Evolutionary conservation across 2,113 vertebrate species (phyloP).

Genomic region (Ctenomys sociabilis): DNA sequence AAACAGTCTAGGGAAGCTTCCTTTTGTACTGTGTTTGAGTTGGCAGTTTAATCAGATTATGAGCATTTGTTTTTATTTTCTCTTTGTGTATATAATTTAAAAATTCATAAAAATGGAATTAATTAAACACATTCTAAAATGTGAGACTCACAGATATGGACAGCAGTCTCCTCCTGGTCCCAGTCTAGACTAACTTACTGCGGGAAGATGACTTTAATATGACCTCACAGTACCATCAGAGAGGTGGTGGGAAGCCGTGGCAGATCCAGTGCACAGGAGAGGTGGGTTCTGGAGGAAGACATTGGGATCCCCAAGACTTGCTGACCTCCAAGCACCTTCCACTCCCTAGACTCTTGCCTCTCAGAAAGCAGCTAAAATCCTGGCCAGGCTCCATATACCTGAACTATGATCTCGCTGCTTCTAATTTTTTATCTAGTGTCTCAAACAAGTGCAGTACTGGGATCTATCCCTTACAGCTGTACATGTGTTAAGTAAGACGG

Average conservation of each 20-base stretch:
- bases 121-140: background rate
- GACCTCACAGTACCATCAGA: background rate
- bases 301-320: background rate
- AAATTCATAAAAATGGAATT: constrained; percentile 34
- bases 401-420: background rate
- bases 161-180: background rate
- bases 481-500: background rate
- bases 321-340: background rate
- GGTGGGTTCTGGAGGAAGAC: background rate
- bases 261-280: background rate
- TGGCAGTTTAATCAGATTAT: background rate
- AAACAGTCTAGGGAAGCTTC: background rate
- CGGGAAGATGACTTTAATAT: background rate
- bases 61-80: background rate
- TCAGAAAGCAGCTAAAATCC: background rate
- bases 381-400: background rate
- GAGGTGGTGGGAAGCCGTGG: no score
- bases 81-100: background rate
- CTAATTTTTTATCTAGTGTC: background rate
- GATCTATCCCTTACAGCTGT: background rate
- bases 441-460: background rate
- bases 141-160: background rate
- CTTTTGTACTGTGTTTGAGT: background rate
- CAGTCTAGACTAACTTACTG: background rate
- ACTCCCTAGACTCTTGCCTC: background rate